These are phyloP conservation scores for Drosophila mayri DNA, from an alignment of 1,140 invertebrate genomes.

Conservation along the genomic window DNA sequence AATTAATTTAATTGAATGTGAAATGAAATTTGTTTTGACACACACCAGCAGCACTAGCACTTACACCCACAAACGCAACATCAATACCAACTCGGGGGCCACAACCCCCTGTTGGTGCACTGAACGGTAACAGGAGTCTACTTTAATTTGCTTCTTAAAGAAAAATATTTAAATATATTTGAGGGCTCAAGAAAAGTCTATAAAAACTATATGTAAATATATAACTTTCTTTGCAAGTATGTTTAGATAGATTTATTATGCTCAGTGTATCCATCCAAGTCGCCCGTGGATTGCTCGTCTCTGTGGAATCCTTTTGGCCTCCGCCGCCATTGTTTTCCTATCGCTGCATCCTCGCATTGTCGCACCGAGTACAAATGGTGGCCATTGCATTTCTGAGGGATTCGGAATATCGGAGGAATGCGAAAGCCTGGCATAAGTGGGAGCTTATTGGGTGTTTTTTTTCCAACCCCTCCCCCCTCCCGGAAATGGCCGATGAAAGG, in stretches of 20 bases:
- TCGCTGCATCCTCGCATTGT: conserved; percentile 60
- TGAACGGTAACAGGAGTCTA: background rate
- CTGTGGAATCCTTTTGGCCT: conserved; percentile 70
- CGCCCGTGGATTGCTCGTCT: conserved; percentile 48
- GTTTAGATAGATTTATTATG: background rate
- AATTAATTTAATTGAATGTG: conserved; percentile 84
- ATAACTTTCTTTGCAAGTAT: background rate
- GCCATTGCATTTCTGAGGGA: conserved; percentile 46
- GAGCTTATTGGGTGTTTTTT: conserved; percentile 33
- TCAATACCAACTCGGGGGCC: conserved; percentile 15
- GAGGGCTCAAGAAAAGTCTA: no score
- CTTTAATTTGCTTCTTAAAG: no score
- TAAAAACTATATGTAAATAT: no score
- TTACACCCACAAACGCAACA: conserved; percentile 35
- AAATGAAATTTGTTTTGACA: conserved; percentile 84
- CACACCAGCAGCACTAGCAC: conserved; percentile 47
- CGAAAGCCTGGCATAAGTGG: conserved; percentile 35
- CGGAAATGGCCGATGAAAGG: conserved; percentile 7
- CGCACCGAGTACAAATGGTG: conserved; percentile 54
- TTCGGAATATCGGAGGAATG: conserved; percentile 31
- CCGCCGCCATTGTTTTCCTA: conserved; percentile 68
- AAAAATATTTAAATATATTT: no score
- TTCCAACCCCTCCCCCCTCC: background rate
- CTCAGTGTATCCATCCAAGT: conserved; percentile 8
- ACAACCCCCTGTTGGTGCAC: background rate